Base-by-base conservation (phyloP, 2,113 vertebrate species). In the Empidonax traillii region DNA sequence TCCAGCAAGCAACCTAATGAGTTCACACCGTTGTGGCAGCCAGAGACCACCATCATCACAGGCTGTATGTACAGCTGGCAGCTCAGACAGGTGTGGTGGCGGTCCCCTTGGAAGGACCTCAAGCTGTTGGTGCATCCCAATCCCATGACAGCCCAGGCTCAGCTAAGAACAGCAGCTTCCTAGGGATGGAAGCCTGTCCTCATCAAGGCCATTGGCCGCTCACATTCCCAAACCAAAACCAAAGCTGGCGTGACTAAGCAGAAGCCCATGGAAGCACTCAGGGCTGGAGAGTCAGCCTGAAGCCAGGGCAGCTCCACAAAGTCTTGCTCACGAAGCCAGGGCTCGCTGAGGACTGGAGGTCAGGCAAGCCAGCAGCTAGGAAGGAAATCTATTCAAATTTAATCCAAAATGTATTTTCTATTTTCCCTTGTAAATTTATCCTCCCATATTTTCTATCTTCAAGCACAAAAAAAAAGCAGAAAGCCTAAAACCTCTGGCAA, bases 361-460 rank as follows among this genome's bases (percentile, higher is more conserved):
- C 65, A 69, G 37, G 79, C 37, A 74, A 90, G 58, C 67, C 83
- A 92, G 79, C 75, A 92, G 83, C 90, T 39, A 83, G 51, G 63
- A 94, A 80, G 30, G 37, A 80, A 80, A 51, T 21, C 55, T 63
- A 67, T 81, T 92, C 76, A 92, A 69, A 94, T 92, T 90, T 92
- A 95, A 92, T 94, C 63, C 83, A 73, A 79, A 95, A 77, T 33
- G 63, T 90, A 69, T 83, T 95, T 94, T 90, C 72, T 93, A 24
- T 92, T 94, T 95, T 90, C 39, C 47, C 68, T 90, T 88, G 85
- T 90, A 92, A 76, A 79, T 86, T 94, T 93, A 59, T 84, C 79
- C 79, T 88, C 68, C 68, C 37, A 33, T 73, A 56, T 83, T 89
- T 95, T 80, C 83, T 69, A 80, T 86, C 83, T 88, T 74, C 35